Evolutionary conservation across 1,140 invertebrate species (phyloP).

Genomic region (Dinothrombium tinctorium): DNA sequence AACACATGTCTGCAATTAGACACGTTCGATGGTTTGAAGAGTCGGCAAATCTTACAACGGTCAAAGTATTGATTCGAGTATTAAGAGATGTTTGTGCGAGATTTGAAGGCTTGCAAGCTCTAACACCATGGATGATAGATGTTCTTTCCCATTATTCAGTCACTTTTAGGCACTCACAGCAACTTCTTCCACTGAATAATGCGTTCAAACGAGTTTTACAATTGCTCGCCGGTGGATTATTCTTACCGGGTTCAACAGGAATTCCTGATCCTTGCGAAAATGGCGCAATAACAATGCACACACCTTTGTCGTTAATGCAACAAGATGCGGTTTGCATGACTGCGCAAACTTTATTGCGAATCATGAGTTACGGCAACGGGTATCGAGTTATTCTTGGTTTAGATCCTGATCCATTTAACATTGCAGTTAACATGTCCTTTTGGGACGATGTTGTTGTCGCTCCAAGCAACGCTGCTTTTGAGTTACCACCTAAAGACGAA

Average conservation of each 20-base stretch:
- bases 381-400: conserved; percentile 53
- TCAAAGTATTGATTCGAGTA: conserved; percentile 80
- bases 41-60: conserved; percentile 81
- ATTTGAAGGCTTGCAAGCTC: conserved; percentile 64
- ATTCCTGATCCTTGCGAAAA: conserved; percentile 82
- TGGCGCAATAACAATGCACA: conserved; percentile 65
- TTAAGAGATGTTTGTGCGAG: conserved; percentile 65
- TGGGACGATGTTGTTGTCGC: conserved; percentile 86
- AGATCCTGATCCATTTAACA: conserved; percentile 23
- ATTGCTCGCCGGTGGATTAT: conserved; percentile 71
- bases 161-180: conserved; percentile 79
- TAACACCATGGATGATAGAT: conserved; percentile 92
- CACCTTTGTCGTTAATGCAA: conserved; percentile 70
- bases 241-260: conserved; percentile 78
- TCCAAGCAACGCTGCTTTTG: conserved; percentile 69
- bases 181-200: conserved; percentile 70
- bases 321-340: conserved; percentile 81
- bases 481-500: conserved; percentile 33
- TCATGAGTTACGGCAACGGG: conserved; percentile 72
- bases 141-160: conserved; percentile 83
- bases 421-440: conserved; percentile 41
- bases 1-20: conserved; percentile 71
- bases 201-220: conserved; percentile 67
- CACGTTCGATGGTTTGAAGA: conserved; percentile 95
- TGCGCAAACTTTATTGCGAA: conserved; percentile 60